A percentile compares a stretch with the other conserved stretches of the same genome.
Conservation (phyloP, 2,888 invertebrate genomes). For the Cataglyphis albicans region DNA sequence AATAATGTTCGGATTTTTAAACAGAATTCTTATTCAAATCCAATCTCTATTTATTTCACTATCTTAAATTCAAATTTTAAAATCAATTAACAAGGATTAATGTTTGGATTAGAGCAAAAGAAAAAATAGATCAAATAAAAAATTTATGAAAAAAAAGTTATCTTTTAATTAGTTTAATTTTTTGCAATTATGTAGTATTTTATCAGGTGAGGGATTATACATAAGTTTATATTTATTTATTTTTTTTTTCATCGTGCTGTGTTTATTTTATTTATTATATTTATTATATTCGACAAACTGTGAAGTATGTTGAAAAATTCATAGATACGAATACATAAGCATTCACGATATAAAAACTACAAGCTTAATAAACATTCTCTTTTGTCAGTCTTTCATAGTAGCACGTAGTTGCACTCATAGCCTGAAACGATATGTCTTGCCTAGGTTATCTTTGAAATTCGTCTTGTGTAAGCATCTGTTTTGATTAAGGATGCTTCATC, state of each 20-base stretch:
- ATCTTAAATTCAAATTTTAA: not conserved
- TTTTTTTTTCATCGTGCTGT: not conserved
- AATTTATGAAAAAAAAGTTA: not conserved
- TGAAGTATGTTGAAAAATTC: not conserved
- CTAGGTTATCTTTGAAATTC: conserved; percentile 66
- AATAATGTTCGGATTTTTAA: not conserved
- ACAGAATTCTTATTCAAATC: not conserved
- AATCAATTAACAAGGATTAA: not conserved
- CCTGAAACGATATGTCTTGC: conserved; percentile 49
- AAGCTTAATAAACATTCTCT: not conserved
- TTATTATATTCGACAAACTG: not conserved
- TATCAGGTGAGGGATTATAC: not conserved
- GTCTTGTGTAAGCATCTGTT: conserved; percentile 61
- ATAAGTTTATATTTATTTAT: not conserved
- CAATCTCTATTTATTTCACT: not conserved
- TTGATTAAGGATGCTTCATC: conserved; percentile 71
- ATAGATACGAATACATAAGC: not conserved
- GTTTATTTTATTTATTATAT: not conserved
- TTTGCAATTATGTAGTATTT: conserved; percentile 7
- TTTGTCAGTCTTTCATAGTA: not conserved
- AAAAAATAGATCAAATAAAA: not conserved
- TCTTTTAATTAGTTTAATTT: not conserved
- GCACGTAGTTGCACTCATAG: conserved; percentile 15
- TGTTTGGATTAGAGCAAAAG: not conserved
- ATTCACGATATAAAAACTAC: not conserved